Evolutionary conservation across 2,113 vertebrate genomes (phyloP).

Genomic region (Porphyrio hochstetteri): DNA sequence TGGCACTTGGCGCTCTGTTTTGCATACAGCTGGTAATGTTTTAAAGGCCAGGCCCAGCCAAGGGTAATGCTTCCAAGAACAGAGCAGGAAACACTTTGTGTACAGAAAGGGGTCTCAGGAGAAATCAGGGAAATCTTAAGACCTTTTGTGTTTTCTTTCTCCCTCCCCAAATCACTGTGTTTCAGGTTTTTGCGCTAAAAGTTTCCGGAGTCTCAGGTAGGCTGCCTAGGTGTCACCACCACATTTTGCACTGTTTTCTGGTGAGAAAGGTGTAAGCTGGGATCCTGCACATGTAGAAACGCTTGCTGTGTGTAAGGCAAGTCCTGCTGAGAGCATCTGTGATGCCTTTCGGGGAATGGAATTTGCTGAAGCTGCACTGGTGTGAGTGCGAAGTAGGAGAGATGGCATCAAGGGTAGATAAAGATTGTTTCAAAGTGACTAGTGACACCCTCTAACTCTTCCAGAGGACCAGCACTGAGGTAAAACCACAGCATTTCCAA

Average conservation of each 20-base stretch:
- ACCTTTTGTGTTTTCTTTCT: slow-evolving; percentile 33
- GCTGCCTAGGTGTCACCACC: fast-evolving
- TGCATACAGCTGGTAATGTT: slow-evolving; percentile 70
- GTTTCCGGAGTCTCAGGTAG: slow-evolving; percentile 25
- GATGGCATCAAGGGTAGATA: neutral
- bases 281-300: neutral
- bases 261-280: neutral
- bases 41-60: slow-evolving; percentile 49
- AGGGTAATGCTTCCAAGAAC: slow-evolving; percentile 55
- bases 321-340: neutral
- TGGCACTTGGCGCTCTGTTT: slow-evolving; percentile 53
- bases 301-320: neutral
- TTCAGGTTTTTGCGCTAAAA: neutral
- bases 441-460: neutral
- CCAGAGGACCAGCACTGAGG: neutral
- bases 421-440: neutral
- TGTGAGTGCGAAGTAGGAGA: fast-evolving
- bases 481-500: neutral
- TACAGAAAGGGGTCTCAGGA: slow-evolving; percentile 32
- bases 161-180: neutral
- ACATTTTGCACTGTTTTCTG: fast-evolving
- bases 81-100: slow-evolving; percentile 57
- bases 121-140: slow-evolving; percentile 54
- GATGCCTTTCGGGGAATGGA: neutral
- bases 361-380: neutral